A percentile compares a stretch with the other conserved stretches of the same genome.
Conservation (phyloP, 2,797 vertebrate genomes). For the Oreonectes daqikongensis region DNA sequence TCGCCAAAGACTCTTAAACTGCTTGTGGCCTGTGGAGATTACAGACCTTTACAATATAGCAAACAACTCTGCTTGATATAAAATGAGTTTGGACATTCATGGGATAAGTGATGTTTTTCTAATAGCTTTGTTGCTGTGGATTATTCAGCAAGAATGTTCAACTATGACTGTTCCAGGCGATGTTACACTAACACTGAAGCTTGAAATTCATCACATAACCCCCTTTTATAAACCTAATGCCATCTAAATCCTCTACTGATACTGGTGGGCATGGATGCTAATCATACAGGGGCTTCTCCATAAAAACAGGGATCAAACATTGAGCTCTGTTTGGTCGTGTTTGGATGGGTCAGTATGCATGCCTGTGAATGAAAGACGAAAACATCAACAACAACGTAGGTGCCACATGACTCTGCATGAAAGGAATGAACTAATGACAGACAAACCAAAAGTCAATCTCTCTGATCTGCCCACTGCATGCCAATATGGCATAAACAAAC, state of each 20-base stretch:
- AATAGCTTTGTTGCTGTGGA: conserved; percentile 15
- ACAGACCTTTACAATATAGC: neutral
- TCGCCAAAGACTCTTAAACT: neutral
- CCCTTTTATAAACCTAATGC: conserved; percentile 40
- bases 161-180: conserved; percentile 7
- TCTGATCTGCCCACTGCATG: neutral
- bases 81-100: neutral
- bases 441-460: conserved; percentile 22
- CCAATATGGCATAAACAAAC: neutral
- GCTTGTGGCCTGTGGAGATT: neutral
- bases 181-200: neutral
- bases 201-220: conserved; percentile 25
- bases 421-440: conserved; percentile 1
- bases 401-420: conserved; percentile 62
- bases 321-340: conserved; percentile 70
- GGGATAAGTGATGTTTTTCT: neutral
- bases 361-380: conserved; percentile 69
- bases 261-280: conserved; percentile 57
- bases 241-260: conserved; percentile 57
- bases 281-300: conserved; percentile 64
- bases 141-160: conserved; percentile 25
- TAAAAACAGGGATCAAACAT: conserved; percentile 69
- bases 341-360: conserved; percentile 63
- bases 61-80: neutral
- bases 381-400: conserved; percentile 73